Evolutionary conservation across 2,113 vertebrate species (phyloP).

Genomic region (Periophthalmus modestus): DNA sequence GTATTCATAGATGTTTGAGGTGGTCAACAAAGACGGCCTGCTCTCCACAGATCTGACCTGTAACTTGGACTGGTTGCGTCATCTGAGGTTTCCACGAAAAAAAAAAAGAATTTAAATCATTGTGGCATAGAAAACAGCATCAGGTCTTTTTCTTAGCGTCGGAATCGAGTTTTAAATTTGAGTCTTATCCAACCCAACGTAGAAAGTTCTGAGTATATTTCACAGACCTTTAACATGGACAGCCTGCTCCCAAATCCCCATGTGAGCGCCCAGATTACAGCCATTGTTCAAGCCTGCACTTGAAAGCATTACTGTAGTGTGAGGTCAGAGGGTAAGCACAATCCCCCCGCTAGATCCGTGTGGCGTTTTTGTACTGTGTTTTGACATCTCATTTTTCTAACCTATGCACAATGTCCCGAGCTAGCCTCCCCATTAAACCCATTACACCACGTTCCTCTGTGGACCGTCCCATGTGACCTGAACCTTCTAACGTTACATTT

Average conservation of each 20-base stretch:
- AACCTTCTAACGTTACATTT: conserved; percentile 12
- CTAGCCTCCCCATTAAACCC: conserved; percentile 3
- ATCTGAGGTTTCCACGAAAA: no score
- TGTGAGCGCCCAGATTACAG: not conserved
- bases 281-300: conserved; percentile 5
- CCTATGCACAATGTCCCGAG: not conserved
- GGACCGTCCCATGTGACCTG: conserved; percentile 14
- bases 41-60: no score
- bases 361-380: not conserved
- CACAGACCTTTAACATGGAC: not conserved
- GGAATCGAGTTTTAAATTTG: not conserved
- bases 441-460: conserved; percentile 37
- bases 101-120: not conserved
- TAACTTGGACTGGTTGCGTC: no score
- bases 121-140: not conserved
- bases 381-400: conserved; percentile 1
- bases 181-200: not conserved
- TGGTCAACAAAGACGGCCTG: no score
- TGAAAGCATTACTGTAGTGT: conserved; percentile 6
- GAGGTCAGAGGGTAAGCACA: conserved; percentile 3
- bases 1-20: no score
- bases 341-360: not conserved
- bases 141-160: not conserved
- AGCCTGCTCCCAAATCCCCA: not conserved
- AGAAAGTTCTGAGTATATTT: not conserved